Conservation (phyloP, 2,888 invertebrate species). For the Danaus chrysippus region DNA sequence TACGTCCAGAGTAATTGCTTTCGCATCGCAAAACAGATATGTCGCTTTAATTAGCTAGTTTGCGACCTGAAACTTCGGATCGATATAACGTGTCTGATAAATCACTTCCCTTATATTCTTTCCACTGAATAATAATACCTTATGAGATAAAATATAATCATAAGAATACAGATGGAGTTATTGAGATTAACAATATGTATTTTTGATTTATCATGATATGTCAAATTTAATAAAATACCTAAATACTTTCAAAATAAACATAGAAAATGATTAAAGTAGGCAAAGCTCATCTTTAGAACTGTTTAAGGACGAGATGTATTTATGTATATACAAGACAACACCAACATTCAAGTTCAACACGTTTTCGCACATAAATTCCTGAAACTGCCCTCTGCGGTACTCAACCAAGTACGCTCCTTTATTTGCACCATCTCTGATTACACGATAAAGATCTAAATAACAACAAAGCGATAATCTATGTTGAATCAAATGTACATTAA, state of each 20-base stretch:
- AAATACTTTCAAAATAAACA: too few species aligned
- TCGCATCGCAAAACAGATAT: constrained; percentile 47
- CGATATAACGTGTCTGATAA: constrained; percentile 46
- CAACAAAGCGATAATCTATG: constrained; percentile 31
- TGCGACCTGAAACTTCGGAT: constrained; percentile 56
- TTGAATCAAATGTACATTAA: neutral
- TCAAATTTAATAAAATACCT: too few species aligned
- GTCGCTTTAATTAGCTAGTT: constrained; percentile 61
- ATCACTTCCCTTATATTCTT: neutral
- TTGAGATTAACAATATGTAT: too few species aligned
- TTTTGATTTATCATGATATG: too few species aligned
- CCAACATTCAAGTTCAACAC: constrained; percentile 27
- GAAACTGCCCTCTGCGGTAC: constrained; percentile 71
- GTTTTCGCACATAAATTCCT: constrained; percentile 62
- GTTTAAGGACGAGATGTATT: too few species aligned
- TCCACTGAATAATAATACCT: too few species aligned
- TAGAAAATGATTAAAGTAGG: too few species aligned
- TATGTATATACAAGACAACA: constrained; percentile 1
- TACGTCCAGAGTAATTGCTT: constrained; percentile 57
- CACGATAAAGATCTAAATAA: constrained; percentile 46
- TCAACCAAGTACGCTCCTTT: constrained; percentile 71
- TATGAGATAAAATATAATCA: too few species aligned
- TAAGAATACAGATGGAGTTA: too few species aligned
- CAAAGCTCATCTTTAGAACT: too few species aligned
- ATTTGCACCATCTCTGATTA: constrained; percentile 69